Percentiles rank a stretch among this genome's conserved stretches.
Conservation (phyloP, 2,888 invertebrate species). For the Pseudoips prasinana region DNA sequence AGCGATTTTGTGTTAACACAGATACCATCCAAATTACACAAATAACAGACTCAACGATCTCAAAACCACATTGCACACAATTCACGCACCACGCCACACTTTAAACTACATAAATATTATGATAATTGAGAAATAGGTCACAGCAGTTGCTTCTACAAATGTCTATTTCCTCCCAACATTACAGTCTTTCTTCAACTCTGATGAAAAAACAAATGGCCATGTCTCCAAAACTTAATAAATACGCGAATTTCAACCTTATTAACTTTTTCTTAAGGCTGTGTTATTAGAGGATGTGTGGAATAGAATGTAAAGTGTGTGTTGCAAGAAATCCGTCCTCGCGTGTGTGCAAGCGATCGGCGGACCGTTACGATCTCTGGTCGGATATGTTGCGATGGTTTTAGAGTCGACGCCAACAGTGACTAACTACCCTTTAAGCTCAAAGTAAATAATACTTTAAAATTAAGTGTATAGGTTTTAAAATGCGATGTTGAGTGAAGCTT, state of each 20-base stretch:
- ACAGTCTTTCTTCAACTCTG: constrained; percentile 18
- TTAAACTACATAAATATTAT: no score
- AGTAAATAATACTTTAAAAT: no score
- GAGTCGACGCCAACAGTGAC: constrained; percentile 6
- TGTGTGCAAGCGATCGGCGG: constrained; percentile 30
- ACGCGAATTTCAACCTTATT: constrained; percentile 5
- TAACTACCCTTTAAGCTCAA: neutral
- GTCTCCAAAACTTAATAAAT: no score
- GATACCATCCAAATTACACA: no score
- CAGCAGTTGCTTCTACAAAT: constrained; percentile 19
- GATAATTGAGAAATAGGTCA: constrained; percentile 21
- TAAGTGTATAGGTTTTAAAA: no score
- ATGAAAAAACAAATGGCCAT: constrained; percentile 15
- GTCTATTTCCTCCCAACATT: constrained; percentile 27
- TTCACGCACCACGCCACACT: no score
- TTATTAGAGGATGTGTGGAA: constrained; percentile 11
- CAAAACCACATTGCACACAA: constrained; percentile 9
- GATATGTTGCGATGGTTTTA: constrained; percentile 15
- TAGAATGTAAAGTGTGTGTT: constrained; percentile 35
- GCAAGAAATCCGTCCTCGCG: constrained; percentile 43
- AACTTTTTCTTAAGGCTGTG: neutral
- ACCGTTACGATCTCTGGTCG: constrained; percentile 38
- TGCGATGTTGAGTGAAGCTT: no score
- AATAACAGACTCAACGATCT: constrained; percentile 1
- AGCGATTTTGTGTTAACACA: no score